phyloP scores from a whole-genome alignment of 1,140 invertebrate species.

The Cepaea nemoralis region DNA sequence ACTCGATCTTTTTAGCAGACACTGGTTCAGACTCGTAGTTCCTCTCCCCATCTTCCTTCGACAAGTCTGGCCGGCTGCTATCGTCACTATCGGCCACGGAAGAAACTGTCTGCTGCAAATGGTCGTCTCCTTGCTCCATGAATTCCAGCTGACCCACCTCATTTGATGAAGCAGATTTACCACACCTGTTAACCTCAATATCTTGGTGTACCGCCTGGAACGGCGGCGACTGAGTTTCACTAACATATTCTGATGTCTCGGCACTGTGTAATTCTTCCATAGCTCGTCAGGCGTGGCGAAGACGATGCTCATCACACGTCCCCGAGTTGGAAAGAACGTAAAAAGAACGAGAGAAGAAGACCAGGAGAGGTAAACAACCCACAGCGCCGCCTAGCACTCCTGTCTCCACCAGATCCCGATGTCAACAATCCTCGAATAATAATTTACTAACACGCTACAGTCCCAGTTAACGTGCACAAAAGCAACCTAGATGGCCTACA shows the following conservation, averaged over 20 bases:
- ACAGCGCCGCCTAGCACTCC: constrained; percentile 19
- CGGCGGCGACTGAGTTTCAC: not conserved
- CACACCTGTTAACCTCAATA: not conserved
- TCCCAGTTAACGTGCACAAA: not conserved
- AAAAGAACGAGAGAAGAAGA: constrained; percentile 32
- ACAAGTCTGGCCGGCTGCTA: not conserved
- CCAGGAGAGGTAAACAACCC: constrained; percentile 28
- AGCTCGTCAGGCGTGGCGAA: not conserved
- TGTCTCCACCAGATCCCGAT: not conserved
- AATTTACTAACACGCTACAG: not conserved
- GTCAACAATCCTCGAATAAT: not conserved
- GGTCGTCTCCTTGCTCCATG: not conserved
- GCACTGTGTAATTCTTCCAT: not conserved
- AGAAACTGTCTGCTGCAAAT: not conserved
- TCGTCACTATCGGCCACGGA: not conserved
- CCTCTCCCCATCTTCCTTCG: not conserved
- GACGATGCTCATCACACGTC: not conserved
- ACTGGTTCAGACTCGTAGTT: constrained; percentile 35
- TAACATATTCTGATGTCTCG: not conserved
- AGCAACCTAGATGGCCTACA: not conserved
- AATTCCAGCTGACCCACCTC: not conserved
- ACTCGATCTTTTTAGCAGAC: not conserved
- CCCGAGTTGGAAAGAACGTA: constrained; percentile 29
- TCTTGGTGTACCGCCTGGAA: not conserved
- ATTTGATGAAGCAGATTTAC: not conserved